Evolutionary conservation across 2,113 vertebrate genomes (phyloP).

Genomic region (Onychostoma macrolepis): DNA sequence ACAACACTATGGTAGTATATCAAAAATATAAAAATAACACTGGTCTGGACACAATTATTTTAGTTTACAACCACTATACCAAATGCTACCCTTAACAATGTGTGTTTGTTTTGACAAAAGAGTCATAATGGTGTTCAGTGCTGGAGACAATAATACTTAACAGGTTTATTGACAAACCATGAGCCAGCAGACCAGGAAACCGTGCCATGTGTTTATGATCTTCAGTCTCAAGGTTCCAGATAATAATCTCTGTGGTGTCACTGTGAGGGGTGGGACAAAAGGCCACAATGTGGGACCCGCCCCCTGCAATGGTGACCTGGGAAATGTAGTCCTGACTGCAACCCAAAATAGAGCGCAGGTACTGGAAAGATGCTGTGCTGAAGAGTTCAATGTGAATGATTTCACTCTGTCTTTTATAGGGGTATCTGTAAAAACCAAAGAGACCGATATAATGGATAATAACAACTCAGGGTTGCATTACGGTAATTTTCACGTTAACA

Average conservation of each 20-base stretch:
- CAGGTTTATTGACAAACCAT: constrained; percentile 48
- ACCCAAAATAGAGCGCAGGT: constrained; percentile 63
- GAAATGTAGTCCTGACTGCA: constrained; percentile 71
- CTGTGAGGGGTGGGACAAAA: constrained; percentile 63
- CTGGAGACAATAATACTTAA: not conserved
- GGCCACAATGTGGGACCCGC: constrained; percentile 60
- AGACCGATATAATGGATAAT: not conserved
- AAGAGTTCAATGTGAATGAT: constrained; percentile 69
- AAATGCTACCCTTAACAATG: not conserved
- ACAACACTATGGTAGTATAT: too few species aligned
- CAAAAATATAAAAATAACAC: too few species aligned
- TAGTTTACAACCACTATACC: too few species aligned
- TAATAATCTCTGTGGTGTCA: constrained; percentile 66
- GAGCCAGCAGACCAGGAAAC: constrained; percentile 61
- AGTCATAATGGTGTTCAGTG: not conserved
- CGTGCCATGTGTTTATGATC: constrained; percentile 71
- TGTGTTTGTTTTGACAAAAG: not conserved
- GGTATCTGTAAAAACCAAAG: constrained; percentile 60
- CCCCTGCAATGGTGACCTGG: constrained; percentile 64
- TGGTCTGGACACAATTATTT: too few species aligned
- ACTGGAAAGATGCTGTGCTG: constrained; percentile 65
- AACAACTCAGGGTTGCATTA: not conserved
- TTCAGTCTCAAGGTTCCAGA: constrained; percentile 76
- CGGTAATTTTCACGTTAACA: not conserved
- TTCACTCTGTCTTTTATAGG: constrained; percentile 63